Conservation (phyloP, 2,888 invertebrate species). For the Hecatera dysodea region DNA sequence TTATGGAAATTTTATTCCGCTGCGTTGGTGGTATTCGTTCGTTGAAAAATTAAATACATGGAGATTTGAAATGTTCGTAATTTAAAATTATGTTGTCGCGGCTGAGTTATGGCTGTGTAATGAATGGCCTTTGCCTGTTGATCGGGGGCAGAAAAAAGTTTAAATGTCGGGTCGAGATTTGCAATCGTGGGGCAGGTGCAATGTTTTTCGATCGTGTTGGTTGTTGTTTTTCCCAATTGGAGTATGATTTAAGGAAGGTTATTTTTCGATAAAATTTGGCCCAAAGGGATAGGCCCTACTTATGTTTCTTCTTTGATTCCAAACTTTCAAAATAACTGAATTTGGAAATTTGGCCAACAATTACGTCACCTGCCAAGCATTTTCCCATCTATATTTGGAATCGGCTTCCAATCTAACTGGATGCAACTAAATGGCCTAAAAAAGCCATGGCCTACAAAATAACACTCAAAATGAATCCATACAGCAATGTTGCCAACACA, state of each 20-base stretch:
- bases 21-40: slow-evolving; percentile 67
- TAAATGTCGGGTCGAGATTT: slow-evolving; percentile 36
- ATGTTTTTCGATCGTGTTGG: slow-evolving; percentile 17
- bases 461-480: slow-evolving; percentile 15
- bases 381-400: background rate
- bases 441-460: background rate
- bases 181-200: slow-evolving; percentile 51
- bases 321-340: background rate
- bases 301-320: background rate
- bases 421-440: too few relatives aligned
- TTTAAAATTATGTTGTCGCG: slow-evolving; percentile 62
- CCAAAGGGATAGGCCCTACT: background rate
- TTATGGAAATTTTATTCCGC: slow-evolving; percentile 77
- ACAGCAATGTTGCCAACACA: slow-evolving; percentile 49
- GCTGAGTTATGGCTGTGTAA: slow-evolving; percentile 62
- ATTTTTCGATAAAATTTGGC: slow-evolving; percentile 7
- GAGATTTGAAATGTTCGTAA: slow-evolving; percentile 54
- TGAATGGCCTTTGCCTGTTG: slow-evolving; percentile 59
- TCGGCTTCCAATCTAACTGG: background rate
- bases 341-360: background rate
- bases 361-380: background rate
- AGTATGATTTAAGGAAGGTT: slow-evolving; percentile 1
- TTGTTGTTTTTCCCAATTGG: slow-evolving; percentile 18
- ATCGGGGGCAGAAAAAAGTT: slow-evolving; percentile 46
- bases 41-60: slow-evolving; percentile 59